Base-by-base conservation (phyloP, 1,140 invertebrate genomes). In the Ceratina japonica region DNA sequence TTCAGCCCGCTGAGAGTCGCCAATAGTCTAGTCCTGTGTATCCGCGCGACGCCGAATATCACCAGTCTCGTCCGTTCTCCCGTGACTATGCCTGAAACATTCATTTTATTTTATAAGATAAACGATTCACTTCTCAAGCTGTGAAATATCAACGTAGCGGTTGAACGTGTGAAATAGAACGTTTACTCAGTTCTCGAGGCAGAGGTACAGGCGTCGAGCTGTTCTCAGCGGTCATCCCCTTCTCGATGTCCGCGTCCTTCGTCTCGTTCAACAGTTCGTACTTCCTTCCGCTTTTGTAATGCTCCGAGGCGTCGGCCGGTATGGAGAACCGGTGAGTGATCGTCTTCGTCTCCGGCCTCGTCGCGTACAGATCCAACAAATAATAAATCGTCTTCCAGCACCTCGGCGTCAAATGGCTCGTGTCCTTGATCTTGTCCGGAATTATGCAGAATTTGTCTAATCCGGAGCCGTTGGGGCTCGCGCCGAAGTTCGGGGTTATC, bases 311-410 rank as follows among this genome's bases (percentile, higher is more conserved):
- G 7, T 93, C 92, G 1, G 89, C 90, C 0, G 92, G 91, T 49
- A 93, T 86, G 0, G 92, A 93, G 64, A 93, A 93, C 74, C 93
- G 91, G 81, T 95, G 94, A 20, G 93, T 94, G 16, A 99, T 96
- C 0, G 97, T 98, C 91, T 98, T 98, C 0, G 97, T 97, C 88
- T 98, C 98, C 0, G 98, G 97, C 94, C 97, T 97, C 20, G 97
- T 98, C 3, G 97, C 97, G 89, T 99, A 99, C 24, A 99, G 92
- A 87, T 99, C 97, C 52, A 99, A 91, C 20, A 99, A 93, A 90
- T 98, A 96, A 89, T 98, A 98, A 81, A 99, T 96, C 8, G 97
- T 99, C 89, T 97, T 96, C 98, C 98, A 99, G 89, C 98, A 99
- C 82, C 96, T 95, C 16, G 97, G 97, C 1, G 95, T 96, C 75